A percentile compares a stretch with the other conserved stretches of the same genome.
These are phyloP conservation scores for Dilophus febrilis DNA, from an alignment of 2,888 invertebrate species.

Conservation along the genomic window DNA sequence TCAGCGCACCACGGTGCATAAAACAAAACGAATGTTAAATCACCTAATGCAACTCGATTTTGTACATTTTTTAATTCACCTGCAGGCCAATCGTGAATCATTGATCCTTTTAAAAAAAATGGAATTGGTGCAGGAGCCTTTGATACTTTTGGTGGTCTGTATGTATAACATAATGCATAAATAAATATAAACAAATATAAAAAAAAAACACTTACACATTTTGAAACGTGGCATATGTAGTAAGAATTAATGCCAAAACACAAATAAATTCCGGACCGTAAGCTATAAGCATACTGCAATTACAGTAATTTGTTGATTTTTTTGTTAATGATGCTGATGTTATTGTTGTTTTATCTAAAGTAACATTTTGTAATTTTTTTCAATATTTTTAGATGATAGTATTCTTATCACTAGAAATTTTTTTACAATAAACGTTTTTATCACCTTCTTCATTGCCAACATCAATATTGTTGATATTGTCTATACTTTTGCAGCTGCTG, in stretches of 20 bases:
- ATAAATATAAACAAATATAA: background rate
- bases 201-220: conserved; percentile 5
- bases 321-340: no score
- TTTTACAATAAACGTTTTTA: no score
- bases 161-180: conserved; percentile 18
- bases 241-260: conserved; percentile 8
- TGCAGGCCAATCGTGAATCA: conserved; percentile 59
- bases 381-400: no score
- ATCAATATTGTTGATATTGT: no score
- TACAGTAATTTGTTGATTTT: background rate
- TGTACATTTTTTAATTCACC: conserved; percentile 54
- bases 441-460: no score
- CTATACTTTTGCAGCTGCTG: no score
- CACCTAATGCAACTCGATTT: conserved; percentile 41
- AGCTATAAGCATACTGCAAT: conserved; percentile 7
- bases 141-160: conserved; percentile 38
- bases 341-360: no score
- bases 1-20: conserved; percentile 93
- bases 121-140: conserved; percentile 43
- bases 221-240: conserved; percentile 9
- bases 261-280: conserved; percentile 9
- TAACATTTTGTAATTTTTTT: no score
- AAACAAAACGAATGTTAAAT: conserved; percentile 77
- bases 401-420: no score
- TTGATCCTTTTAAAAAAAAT: conserved; percentile 51